phyloP scores from a whole-genome alignment of 2,888 invertebrate genomes.

The Hipparchia semele region DNA sequence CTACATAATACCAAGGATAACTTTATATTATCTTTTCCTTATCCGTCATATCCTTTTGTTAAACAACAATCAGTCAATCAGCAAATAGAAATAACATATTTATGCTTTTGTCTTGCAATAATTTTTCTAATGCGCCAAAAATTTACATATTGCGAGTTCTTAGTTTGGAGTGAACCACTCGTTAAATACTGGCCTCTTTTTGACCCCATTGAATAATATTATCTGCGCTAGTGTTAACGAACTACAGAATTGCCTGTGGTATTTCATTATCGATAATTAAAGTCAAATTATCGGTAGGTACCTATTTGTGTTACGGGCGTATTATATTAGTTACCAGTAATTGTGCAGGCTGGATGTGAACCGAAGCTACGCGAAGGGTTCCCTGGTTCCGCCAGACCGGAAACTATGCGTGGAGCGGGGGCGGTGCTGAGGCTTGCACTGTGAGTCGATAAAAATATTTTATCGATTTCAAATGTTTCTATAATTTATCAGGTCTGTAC shows the following conservation, averaged over 20 bases:
- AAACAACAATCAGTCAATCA: too few relatives aligned
- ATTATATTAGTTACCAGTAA: neutral
- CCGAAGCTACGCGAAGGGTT: neutral
- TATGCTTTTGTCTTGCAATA: too few relatives aligned
- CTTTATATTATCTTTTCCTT: too few relatives aligned
- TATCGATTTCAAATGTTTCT: neutral
- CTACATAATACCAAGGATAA: too few relatives aligned
- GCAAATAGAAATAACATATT: too few relatives aligned
- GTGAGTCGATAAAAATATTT: neutral
- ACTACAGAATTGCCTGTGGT: neutral
- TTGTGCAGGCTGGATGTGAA: constrained; percentile 8
- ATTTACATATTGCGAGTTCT: too few relatives aligned
- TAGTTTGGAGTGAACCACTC: too few relatives aligned
- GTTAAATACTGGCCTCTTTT: too few relatives aligned
- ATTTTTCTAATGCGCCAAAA: too few relatives aligned
- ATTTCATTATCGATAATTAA: constrained; percentile 13
- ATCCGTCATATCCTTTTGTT: too few relatives aligned
- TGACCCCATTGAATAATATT: neutral
- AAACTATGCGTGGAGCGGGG: constrained; percentile 23
- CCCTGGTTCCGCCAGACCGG: constrained; percentile 2
- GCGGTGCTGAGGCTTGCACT: neutral
- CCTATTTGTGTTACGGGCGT: neutral
- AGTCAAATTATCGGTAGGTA: neutral
- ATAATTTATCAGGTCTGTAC: neutral
- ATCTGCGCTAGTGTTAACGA: neutral